Conservation (phyloP, 2,797 vertebrate genomes). For the Myripristis jacobus region DNA sequence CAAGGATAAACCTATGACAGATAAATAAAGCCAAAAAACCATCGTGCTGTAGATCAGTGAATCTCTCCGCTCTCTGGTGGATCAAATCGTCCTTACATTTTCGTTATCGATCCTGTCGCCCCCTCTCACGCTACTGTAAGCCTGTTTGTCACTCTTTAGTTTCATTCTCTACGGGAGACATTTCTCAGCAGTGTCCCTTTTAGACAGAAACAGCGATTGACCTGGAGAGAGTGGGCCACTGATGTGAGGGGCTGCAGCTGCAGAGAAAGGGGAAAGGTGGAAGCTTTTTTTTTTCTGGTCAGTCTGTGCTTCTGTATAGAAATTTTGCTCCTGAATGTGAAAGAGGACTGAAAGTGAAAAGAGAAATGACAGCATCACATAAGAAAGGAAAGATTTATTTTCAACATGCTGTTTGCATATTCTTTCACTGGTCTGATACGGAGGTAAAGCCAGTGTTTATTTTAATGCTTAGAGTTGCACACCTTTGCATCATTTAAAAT, state of each 20-base stretch:
- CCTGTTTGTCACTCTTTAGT: slow-evolving; percentile 27
- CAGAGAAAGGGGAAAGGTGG: slow-evolving; percentile 9
- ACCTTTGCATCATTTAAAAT: not conserved
- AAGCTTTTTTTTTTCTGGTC: slow-evolving; percentile 4
- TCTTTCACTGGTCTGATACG: not conserved
- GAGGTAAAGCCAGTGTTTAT: not conserved
- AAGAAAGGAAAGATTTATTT: not conserved
- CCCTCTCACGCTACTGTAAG: slow-evolving; percentile 2
- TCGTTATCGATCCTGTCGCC: slow-evolving; percentile 37
- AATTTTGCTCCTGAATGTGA: slow-evolving; percentile 23
- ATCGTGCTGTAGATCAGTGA: slow-evolving; percentile 34
- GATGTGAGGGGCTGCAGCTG: slow-evolving; percentile 12
- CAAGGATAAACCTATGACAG: slow-evolving; percentile 17
- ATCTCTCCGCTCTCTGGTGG: slow-evolving; percentile 21
- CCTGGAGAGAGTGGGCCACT: slow-evolving; percentile 26
- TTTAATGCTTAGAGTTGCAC: not conserved
- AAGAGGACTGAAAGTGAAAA: not conserved
- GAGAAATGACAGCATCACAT: slow-evolving; percentile 6
- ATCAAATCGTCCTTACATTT: slow-evolving; percentile 38
- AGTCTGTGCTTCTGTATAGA: not conserved
- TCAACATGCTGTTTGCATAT: not conserved
- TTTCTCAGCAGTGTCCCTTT: slow-evolving; percentile 39
- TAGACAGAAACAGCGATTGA: slow-evolving; percentile 10
- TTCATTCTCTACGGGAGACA: slow-evolving; percentile 30
- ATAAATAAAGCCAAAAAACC: slow-evolving; percentile 31